Percentiles rank a stretch among this genome's conserved stretches.
These are phyloP conservation scores for Leptinotarsa undecemlineata DNA, from an alignment of 1,140 invertebrate genomes.

Conservation along the genomic window DNA sequence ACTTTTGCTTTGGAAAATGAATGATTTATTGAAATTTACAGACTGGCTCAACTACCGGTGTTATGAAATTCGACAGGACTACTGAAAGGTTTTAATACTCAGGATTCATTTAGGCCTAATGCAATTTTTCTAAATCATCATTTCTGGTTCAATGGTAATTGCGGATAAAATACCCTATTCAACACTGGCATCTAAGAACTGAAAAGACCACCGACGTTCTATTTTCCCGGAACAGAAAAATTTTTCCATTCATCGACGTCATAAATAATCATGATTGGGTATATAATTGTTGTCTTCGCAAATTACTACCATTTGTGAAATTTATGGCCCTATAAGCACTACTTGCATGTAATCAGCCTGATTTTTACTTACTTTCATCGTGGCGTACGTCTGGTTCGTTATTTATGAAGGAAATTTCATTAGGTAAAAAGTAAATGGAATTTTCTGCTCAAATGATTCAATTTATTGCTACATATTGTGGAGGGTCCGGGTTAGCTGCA, in stretches of 20 bases:
- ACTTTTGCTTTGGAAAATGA: too few species aligned
- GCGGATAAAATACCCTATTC: too few species aligned
- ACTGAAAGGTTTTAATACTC: too few species aligned
- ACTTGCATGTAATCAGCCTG: neutral
- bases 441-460: conserved; percentile 6
- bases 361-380: conserved; percentile 1
- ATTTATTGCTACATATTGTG: conserved; percentile 6
- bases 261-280: conserved; percentile 6
- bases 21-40: too few species aligned
- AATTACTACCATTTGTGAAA: conserved; percentile 5
- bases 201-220: neutral
- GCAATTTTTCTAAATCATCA: too few species aligned
- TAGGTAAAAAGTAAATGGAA: conserved; percentile 3
- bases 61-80: too few species aligned
- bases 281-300: neutral
- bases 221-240: neutral
- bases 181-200: too few species aligned
- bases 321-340: conserved; percentile 2
- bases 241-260: neutral
- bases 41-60: too few species aligned
- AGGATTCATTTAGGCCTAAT: too few species aligned
- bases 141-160: too few species aligned
- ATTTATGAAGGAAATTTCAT: conserved; percentile 8
- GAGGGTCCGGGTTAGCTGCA: neutral
- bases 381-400: neutral